Evolutionary conservation across 2,888 invertebrate genomes (phyloP), one percentile per base, ranked within the genome.

Genomic region (Trachelus troglodyta): DNA sequence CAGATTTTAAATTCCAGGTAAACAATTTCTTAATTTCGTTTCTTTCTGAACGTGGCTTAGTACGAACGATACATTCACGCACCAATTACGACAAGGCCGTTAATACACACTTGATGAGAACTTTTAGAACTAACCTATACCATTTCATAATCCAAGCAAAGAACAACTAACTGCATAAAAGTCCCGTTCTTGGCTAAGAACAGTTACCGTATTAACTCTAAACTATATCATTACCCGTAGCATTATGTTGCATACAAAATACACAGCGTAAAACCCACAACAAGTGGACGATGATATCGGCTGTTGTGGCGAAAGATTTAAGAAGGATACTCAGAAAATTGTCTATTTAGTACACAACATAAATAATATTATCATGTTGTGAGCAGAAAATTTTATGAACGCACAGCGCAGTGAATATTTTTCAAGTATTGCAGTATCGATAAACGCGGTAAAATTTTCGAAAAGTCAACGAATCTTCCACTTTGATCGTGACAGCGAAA

Each of bases 41-140:
- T 56, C 23, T 23, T 56, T 23, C 23, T 56, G 23, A 6, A 56
- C 56, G 23, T 23, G 56, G 23, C 23, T 23, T 69, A 74, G 76
- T 77, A 69, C 73, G 74, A 79, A 77, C 76, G 74, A 80, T 79
- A 80, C 80, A 81, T 88, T 87, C 87, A 86, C 80, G 87, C 87
- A 84, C 86, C 82, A 85, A 82, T 87, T 87, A 79, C 78, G 75
- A 78, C 84, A 87, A 86, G 85, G 85, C 76, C 84, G 82, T 80
- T 78, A 78, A 78, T 78, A 74, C 77, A 77, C 34, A 69, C 34
- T 69, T 31, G 34, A 34, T 31, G 71, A 71, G 34, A 33, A 71
- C 34, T 71, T 71, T 23, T 37, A 31, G 23, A 68, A 68, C n/a
- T 37, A 56, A 15, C 23, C 56, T 56, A 56, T 23, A 56, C 2